These are phyloP conservation scores for Aromia moschata DNA, from an alignment of 2,888 invertebrate species.

Conservation along the genomic window DNA sequence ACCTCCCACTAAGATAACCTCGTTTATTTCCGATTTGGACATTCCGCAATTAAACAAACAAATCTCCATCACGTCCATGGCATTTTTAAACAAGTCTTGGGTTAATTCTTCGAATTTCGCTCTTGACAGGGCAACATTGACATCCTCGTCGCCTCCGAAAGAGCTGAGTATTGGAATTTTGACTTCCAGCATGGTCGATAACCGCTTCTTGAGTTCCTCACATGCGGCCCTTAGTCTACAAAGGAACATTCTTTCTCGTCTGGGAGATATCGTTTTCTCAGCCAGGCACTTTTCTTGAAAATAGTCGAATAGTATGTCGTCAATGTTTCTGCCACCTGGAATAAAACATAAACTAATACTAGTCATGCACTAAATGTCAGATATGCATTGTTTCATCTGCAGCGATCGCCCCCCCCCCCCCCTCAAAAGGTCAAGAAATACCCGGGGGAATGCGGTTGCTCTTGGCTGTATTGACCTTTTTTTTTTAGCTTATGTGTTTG, in stretches of 20 bases:
- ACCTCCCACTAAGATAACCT: conserved; percentile 46
- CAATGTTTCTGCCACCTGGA: conserved; percentile 16
- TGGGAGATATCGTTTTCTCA: too few species aligned
- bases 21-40: conserved; percentile 39
- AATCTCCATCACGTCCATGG: conserved; percentile 37
- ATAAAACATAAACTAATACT: too few species aligned
- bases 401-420: too few species aligned
- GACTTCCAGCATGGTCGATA: background rate
- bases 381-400: too few species aligned
- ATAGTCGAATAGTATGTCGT: conserved; percentile 4
- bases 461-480: too few species aligned
- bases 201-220: conserved; percentile 5
- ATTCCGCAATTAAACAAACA: conserved; percentile 40
- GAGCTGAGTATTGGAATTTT: conserved; percentile 3
- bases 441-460: too few species aligned
- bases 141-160: background rate
- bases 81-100: conserved; percentile 36
- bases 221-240: background rate
- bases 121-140: conserved; percentile 35
- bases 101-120: conserved; percentile 43
- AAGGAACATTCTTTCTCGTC: background rate
- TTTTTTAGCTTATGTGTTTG: too few species aligned
- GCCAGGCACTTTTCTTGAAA: background rate
- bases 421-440: too few species aligned
- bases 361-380: too few species aligned